Evolutionary conservation across 2,113 vertebrate genomes (phyloP).

Genomic region (Sclerurus mexicanus): DNA sequence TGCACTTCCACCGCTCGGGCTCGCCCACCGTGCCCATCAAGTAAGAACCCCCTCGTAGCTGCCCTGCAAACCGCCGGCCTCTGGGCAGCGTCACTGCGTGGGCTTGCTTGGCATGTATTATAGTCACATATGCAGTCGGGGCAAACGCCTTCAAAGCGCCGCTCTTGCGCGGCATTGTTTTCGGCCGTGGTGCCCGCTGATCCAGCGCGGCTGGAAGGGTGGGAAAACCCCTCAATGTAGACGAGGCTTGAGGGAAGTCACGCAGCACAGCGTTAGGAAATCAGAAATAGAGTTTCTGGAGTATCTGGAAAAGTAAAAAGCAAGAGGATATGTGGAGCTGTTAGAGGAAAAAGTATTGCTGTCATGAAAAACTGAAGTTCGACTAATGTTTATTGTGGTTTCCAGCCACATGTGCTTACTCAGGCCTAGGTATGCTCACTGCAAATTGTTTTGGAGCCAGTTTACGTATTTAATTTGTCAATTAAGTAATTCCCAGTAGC

Average conservation of each 20-base stretch:
- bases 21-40: constrained; percentile 91
- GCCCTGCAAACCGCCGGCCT: not conserved
- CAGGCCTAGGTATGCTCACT: not conserved
- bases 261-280: not conserved
- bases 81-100: not conserved
- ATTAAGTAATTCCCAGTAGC: not conserved
- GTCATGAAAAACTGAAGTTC: not conserved
- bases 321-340: not conserved
- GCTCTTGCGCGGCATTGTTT: not conserved
- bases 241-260: not conserved
- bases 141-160: not conserved
- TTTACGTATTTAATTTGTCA: not conserved
- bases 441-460: not conserved
- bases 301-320: not conserved
- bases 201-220: not conserved
- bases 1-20: constrained; percentile 96
- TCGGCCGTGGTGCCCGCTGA: not conserved
- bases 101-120: not conserved
- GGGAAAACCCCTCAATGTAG: not conserved
- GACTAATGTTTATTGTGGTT: not conserved
- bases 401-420: not conserved
- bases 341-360: not conserved
- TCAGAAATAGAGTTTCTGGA: not conserved
- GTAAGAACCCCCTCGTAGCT: constrained; percentile 69
- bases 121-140: not conserved